Evolutionary conservation across 2,888 invertebrate genomes (phyloP), one percentile per base, ranked within the genome.

Genomic region (Polietes domitor): DNA sequence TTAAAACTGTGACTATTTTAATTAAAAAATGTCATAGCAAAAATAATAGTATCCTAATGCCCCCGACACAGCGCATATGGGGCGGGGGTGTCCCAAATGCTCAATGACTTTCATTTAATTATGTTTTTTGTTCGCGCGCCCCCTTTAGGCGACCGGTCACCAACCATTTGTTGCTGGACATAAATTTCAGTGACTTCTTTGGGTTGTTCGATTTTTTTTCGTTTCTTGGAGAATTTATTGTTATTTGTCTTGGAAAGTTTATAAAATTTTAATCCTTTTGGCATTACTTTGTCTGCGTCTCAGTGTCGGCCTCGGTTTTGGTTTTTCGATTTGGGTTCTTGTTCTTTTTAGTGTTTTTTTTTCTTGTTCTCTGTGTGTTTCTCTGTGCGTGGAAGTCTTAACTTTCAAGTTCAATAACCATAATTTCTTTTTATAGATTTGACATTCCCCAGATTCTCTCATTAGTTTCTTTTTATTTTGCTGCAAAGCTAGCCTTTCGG

Each of bases 351-450:
- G 43, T 21, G 7, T 43, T 21, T 19, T 24, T 32, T 65, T 65
- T 65, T 32, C 3, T 2, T 32, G 28, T 26, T 5, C 17, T 63
- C 6, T 63, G 32, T 5, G 50, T 10, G 21, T 55, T 50, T n/a
- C 50, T n/a, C 32, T 26, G 26, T 41, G 4, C 15, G 2, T 32
- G 32, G 12, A 47, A 47, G 53, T 65, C 74, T 71, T 75, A 78
- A 79, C 70, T 77, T 83, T 83, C 73, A 80, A 77, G 79, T 80
- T 83, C 83, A 83, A 83, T 83, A 83, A 80, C 73, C 79, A 83
- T 80, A 77, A 80, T 83, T 80, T 55, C 65, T 63, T 61, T 76
- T 70, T 58, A 73, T 73, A 58, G 73, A 58, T 73, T 73, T 73
- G 9, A 61, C 58, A 73, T 73, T 61, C n/a, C 58, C 32, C 41